phyloP scores from a whole-genome alignment of 2,113 vertebrate species.

The Anseranas semipalmata region DNA sequence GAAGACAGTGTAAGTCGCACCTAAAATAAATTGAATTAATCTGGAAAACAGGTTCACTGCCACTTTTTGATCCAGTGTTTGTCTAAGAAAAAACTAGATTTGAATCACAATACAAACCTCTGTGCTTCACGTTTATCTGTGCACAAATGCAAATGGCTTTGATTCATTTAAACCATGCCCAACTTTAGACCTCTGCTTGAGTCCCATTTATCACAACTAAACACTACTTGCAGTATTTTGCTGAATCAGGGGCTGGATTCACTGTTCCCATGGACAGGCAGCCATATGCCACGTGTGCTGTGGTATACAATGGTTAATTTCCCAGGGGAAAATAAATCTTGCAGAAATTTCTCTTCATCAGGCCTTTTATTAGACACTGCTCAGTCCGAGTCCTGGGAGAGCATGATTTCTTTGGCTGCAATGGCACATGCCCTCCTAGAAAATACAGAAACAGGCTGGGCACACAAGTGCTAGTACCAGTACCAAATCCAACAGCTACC shows the following conservation, averaged over 20 bases:
- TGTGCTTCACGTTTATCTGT: background rate
- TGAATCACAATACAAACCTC: background rate
- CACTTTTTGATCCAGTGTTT: background rate
- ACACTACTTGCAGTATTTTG: background rate
- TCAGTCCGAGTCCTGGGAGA: background rate
- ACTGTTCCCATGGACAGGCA: background rate
- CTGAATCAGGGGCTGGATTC: constrained; percentile 19
- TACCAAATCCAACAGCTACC: background rate
- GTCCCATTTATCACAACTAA: background rate
- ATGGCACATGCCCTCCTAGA: background rate
- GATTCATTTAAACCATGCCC: background rate
- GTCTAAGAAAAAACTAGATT: background rate
- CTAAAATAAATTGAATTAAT: background rate
- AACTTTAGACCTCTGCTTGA: background rate
- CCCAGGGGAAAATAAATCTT: constrained; percentile 26
- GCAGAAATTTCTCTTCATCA: background rate
- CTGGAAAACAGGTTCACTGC: background rate
- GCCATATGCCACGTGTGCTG: background rate
- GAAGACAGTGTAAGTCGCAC: background rate
- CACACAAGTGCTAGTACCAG: background rate
- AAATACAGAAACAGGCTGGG: background rate
- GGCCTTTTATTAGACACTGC: constrained; percentile 24
- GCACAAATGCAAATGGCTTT: background rate
- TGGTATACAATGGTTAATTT: constrained; percentile 45
- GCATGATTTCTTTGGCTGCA: background rate